Evolutionary conservation across 2,888 invertebrate genomes (phyloP), one percentile per base, ranked within the genome.

Genomic region (Cosmorhoe ocellata): DNA sequence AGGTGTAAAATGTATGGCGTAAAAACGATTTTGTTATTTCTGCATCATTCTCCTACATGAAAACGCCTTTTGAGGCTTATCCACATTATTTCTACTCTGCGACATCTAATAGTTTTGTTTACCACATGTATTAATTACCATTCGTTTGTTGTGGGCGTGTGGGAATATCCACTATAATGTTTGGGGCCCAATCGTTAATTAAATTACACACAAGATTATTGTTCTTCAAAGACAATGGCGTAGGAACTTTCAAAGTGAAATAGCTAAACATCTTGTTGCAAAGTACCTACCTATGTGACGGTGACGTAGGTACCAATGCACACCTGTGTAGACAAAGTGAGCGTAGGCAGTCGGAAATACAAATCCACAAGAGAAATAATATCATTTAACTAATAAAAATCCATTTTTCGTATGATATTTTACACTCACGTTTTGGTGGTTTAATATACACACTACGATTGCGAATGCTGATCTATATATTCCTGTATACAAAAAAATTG

Each of bases 161-260:
- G 71, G 64, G 67, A 67, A 65, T 66, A 58, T 64, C 55, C 60
- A 56, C 46, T 64, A 63, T 70, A 62, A 65, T 64, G 49, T 57
- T 44, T 59, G 50, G 52, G 52, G 65, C 51, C 56, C 40, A 37
- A 71, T 67, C 58, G n/a, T 67, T 71, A 74, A 79, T 75, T 80
- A 71, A 77, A 79, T 80, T 74, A 76, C 67, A 75, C 67, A 53
- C 46, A 42, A 71, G n/a, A 7, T 10, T 65, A 79, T 81, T 83
- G 81, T 82, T 70, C 64, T 39, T 51, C 44, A 44, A 59, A 69
- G 68, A 77, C 76, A 78, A 78, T 74, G 66, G 69, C 59, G 63
- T 69, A 14, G 14, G 12, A 10, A 37, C 11, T 33, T 10, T 48
- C 62, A 53, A 63, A 57, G 18, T 69, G 56, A 65, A 64, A 63